Evolutionary conservation across 2,113 vertebrate genomes (phyloP).

Genomic region (Lota lota): DNA sequence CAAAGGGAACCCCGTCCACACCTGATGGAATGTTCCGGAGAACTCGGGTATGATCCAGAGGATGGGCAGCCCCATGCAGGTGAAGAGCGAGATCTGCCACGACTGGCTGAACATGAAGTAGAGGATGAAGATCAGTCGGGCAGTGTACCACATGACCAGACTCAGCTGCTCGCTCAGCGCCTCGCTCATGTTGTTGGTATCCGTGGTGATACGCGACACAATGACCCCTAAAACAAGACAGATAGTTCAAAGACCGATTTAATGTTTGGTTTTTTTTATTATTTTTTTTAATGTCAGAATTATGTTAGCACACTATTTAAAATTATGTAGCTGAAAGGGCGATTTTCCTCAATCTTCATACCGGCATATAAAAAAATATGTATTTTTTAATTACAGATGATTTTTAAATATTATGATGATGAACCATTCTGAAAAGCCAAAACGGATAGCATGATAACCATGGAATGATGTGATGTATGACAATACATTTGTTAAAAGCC

Average conservation of each 20-base stretch:
- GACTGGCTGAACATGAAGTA: slow-evolving; percentile 75
- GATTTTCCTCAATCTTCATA: not conserved
- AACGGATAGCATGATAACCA: too few relatives aligned
- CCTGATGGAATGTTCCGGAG: slow-evolving; percentile 71
- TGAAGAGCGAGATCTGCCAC: slow-evolving; percentile 70
- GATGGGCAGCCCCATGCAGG: slow-evolving; percentile 72
- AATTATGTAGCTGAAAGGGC: too few relatives aligned
- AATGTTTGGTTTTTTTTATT: too few relatives aligned
- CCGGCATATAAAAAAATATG: not conserved
- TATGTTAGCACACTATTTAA: not conserved
- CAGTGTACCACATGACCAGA: slow-evolving; percentile 76
- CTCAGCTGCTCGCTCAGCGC: slow-evolving; percentile 73
- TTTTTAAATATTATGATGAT: too few relatives aligned
- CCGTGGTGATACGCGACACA: slow-evolving; percentile 76
- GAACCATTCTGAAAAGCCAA: too few relatives aligned
- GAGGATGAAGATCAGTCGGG: slow-evolving; percentile 66
- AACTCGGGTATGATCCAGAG: slow-evolving; percentile 73
- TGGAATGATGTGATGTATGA: too few relatives aligned
- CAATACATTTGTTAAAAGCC: too few relatives aligned
- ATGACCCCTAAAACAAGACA: slow-evolving; percentile 65
- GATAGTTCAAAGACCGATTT: not conserved
- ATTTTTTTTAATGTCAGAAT: too few relatives aligned
- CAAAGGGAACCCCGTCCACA: slow-evolving; percentile 17
- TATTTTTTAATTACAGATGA: not conserved
- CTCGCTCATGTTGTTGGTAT: slow-evolving; percentile 76